Percentiles rank a stretch among this genome's conserved stretches.
Evolutionary conservation across 2,888 invertebrate genomes (phyloP).

Genomic region (Aromia moschata): DNA sequence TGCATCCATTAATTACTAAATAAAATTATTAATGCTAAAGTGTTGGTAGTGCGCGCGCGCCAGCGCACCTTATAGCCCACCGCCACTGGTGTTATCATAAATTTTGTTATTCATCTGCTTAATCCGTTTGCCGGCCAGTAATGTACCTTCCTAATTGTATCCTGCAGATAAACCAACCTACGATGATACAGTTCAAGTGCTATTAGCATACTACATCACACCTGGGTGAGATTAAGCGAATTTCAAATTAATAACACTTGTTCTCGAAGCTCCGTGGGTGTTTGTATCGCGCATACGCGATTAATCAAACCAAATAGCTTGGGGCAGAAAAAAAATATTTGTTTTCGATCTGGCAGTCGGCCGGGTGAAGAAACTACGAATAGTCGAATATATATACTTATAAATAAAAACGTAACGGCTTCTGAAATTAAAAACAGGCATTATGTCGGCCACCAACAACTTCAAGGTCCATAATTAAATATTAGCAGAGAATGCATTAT

Average conservation of each 20-base stretch:
- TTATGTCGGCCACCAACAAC: background rate
- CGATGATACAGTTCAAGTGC: background rate
- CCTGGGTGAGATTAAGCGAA: background rate
- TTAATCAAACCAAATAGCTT: background rate
- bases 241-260: background rate
- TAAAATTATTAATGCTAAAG: too few species aligned
- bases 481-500: too few species aligned
- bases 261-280: background rate
- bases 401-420: background rate
- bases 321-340: background rate
- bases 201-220: background rate
- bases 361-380: too few species aligned
- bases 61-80: too few species aligned
- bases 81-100: too few species aligned
- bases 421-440: constrained; percentile 3
- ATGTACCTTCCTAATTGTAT: too few species aligned
- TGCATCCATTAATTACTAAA: too few species aligned
- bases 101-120: too few species aligned
- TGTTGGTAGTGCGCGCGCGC: too few species aligned
- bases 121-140: too few species aligned
- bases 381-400: background rate
- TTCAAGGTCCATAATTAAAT: background rate
- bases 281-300: background rate
- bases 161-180: background rate
- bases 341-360: background rate